phyloP scores from a whole-genome alignment of 1,140 invertebrate genomes.

The Ostrea edulis region DNA sequence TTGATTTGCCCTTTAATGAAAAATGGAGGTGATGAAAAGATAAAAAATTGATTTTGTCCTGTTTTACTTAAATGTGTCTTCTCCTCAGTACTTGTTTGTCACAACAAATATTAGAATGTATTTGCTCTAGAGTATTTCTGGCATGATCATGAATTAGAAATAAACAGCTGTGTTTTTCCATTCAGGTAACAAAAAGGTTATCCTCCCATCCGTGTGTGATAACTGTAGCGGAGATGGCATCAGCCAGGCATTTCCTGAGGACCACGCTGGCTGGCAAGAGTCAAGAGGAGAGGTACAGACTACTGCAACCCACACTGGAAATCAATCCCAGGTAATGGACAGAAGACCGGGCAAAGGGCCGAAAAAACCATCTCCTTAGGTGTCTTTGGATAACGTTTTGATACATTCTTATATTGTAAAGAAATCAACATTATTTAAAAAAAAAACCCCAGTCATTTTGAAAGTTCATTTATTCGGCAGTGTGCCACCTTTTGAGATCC shows the following conservation, averaged over 20 bases:
- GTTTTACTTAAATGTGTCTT: too few relatives aligned
- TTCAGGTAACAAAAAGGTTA: conserved; percentile 87
- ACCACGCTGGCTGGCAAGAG: conserved; percentile 91
- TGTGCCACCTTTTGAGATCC: too few relatives aligned
- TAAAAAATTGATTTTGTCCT: too few relatives aligned
- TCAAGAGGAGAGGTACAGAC: conserved; percentile 91
- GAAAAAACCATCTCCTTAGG: too few relatives aligned
- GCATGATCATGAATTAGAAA: background rate
- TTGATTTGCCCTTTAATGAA: too few relatives aligned
- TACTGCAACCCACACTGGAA: conserved; percentile 94
- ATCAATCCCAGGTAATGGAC: conserved; percentile 91
- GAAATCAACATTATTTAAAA: too few relatives aligned
- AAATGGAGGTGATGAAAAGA: too few relatives aligned
- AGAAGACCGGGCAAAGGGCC: background rate
- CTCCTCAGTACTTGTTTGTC: too few relatives aligned
- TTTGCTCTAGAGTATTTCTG: background rate
- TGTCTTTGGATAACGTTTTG: too few relatives aligned
- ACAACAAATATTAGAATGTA: background rate
- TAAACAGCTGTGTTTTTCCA: background rate
- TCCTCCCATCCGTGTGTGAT: conserved; percentile 95
- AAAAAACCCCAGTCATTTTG: too few relatives aligned
- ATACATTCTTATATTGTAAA: too few relatives aligned
- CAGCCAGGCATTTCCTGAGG: conserved; percentile 94
- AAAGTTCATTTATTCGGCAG: too few relatives aligned
- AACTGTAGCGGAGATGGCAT: conserved; percentile 97